Base-by-base conservation (phyloP, 2,888 invertebrate species). In the Sminthurinus aureus region DNA sequence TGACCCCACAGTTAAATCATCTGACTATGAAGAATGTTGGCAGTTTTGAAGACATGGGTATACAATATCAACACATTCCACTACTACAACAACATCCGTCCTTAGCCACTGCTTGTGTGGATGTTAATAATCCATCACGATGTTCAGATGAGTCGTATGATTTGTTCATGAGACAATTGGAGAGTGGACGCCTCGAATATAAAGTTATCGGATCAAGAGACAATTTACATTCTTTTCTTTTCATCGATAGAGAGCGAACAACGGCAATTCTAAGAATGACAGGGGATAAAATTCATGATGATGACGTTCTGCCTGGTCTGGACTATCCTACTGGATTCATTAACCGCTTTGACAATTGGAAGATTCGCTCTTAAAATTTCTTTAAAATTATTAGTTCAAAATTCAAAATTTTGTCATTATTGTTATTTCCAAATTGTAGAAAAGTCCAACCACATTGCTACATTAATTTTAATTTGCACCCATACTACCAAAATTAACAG, bases 301-400 rank as follows among this genome's bases (percentile, higher is more conserved):
- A 83, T 15, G 83, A 83, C 12, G 66, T 83, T 18, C 58, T 83
- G 2, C 83, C 83, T 1, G 83, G 83, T 12, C 38, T 79, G 26
- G 83, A 83, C 64, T 83, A 83, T 38, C 83, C 83, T 20, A 83
- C 74, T 18, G 83, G 83, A 0, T 83, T 83, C 58, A 71, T 83
- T 20, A 79, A 73, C 58, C 71, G 83, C 13, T 83, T 83, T 26
- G 83, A 83, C 18, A 83, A 83, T 50, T 83, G 83, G 83, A 83
- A 83, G 52, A 83, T 79, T 22, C 71, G 83, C 18, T 26, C 82
- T 82, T 82, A 26, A 51, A 51, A 6, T 26, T n/a, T 3, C n/a
- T 9, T 75, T 51, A 12, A 18, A 58, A 58, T 58, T 58, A 13
- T 11, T 9, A 15, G 58, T 2, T 0, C 1, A 58, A 9, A 58